Conservation (phyloP, 2,797 vertebrate species). For the Bradypodion ventrale region DNA sequence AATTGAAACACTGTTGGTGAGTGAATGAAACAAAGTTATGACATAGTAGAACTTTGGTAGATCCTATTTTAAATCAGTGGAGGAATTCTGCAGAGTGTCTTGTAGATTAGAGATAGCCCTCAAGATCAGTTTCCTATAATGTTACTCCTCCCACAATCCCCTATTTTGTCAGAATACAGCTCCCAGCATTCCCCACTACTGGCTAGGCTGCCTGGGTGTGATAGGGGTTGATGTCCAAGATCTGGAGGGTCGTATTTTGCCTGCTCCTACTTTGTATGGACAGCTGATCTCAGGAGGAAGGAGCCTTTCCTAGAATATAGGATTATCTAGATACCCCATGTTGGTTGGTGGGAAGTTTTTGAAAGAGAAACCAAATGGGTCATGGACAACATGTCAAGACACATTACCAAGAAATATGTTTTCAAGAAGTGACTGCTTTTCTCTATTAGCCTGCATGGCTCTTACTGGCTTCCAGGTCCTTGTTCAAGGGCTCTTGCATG, state of each 20-base stretch:
- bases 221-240: too few relatives aligned
- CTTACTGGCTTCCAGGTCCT: not conserved
- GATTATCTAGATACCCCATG: not conserved
- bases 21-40: not conserved
- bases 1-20: not conserved
- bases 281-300: not conserved
- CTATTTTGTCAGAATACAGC: not conserved
- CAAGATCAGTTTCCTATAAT: not conserved
- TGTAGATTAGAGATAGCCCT: not conserved
- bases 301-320: not conserved
- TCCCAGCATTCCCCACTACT: not conserved
- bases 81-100: not conserved
- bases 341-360: not conserved
- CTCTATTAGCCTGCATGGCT: not conserved
- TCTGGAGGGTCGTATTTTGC: too few relatives aligned
- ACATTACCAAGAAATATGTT: not conserved
- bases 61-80: not conserved
- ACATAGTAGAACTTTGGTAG: not conserved
- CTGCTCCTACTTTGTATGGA: not conserved
- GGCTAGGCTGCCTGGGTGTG: too few relatives aligned
- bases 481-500: not conserved
- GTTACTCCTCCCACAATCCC: not conserved
- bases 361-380: not conserved
- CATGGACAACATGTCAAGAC: too few relatives aligned
- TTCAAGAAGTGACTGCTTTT: not conserved